These are phyloP conservation scores for Neosilurus mollespiculum DNA, from an alignment of 2,797 vertebrate genomes.

Conservation along the genomic window DNA sequence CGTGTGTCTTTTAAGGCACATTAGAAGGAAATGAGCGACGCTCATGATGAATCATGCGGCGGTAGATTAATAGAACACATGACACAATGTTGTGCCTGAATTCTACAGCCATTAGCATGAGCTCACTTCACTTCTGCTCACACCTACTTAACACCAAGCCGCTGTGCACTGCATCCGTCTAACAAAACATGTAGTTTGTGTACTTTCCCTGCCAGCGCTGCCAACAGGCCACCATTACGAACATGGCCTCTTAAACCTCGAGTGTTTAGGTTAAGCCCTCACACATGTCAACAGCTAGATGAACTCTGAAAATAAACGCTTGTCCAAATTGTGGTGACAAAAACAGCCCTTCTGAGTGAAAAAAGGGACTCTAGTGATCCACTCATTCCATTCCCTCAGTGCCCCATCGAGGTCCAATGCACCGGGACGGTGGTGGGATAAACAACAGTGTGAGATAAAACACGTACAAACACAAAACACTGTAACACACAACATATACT, in stretches of 20 bases:
- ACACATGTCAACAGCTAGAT: constrained; percentile 38
- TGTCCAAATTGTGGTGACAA: constrained; percentile 39
- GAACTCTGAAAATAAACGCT: constrained; percentile 44
- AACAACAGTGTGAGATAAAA: neutral
- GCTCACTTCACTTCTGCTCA: constrained; percentile 26
- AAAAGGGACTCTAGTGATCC: neutral
- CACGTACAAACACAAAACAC: neutral
- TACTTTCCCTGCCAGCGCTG: constrained; percentile 11
- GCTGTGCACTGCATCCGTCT: constrained; percentile 4
- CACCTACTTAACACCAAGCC: neutral
- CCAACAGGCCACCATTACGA: constrained; percentile 14
- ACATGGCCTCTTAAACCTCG: constrained; percentile 27
- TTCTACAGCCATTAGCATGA: constrained; percentile 29
- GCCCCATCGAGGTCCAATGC: neutral
- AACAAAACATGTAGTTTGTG: neutral
- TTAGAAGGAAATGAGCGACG: constrained; percentile 32
- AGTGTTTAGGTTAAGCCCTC: constrained; percentile 46
- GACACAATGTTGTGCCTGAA: constrained; percentile 8
- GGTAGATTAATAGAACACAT: constrained; percentile 39
- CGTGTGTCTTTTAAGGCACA: constrained; percentile 24
- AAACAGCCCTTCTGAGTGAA: constrained; percentile 9
- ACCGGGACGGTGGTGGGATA: neutral
- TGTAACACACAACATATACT: neutral
- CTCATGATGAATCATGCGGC: neutral
- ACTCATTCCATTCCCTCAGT: neutral